Percentiles rank a stretch among this genome's conserved stretches.
phyloP scores from a whole-genome alignment of 92 coral and sea anemone species.

The Zoanthus gigantus region DNA sequence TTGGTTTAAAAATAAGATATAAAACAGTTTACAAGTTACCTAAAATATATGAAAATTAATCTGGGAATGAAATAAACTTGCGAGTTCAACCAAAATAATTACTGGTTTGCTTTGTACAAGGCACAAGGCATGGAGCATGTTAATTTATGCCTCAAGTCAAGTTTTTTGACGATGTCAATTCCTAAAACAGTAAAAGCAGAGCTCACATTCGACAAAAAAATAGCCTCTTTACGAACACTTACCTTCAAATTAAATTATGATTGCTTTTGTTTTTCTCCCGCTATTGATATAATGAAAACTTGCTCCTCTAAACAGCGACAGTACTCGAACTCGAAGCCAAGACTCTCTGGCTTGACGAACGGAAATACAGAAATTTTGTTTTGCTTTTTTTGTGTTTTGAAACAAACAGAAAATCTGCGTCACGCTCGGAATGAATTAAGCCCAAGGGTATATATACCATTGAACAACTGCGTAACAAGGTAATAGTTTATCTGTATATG shows the following conservation, averaged over 20 bases:
- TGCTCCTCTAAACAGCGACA: background rate
- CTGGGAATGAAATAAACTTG: background rate
- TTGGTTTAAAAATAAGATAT: no score
- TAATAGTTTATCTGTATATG: background rate
- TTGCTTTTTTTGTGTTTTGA: constrained; percentile 22
- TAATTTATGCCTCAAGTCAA: constrained; percentile 22
- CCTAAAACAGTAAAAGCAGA: background rate
- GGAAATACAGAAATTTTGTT: constrained; percentile 38
- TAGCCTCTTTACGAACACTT: background rate
- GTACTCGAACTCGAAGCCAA: constrained; percentile 9
- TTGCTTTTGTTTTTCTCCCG: background rate
- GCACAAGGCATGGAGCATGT: background rate
- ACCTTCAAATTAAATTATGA: background rate
- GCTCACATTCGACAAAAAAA: background rate
- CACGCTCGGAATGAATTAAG: constrained; percentile 29
- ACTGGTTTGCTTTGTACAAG: background rate
- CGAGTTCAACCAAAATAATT: background rate
- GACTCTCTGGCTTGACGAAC: background rate
- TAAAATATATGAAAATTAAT: background rate
- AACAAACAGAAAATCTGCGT: constrained; percentile 22
- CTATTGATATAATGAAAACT: background rate
- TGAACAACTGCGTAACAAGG: background rate
- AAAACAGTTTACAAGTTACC: background rate
- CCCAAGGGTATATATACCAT: background rate
- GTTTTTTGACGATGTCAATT: background rate